These are phyloP conservation scores for Grapholita molesta DNA, from an alignment of 1,140 invertebrate genomes.

Conservation along the genomic window DNA sequence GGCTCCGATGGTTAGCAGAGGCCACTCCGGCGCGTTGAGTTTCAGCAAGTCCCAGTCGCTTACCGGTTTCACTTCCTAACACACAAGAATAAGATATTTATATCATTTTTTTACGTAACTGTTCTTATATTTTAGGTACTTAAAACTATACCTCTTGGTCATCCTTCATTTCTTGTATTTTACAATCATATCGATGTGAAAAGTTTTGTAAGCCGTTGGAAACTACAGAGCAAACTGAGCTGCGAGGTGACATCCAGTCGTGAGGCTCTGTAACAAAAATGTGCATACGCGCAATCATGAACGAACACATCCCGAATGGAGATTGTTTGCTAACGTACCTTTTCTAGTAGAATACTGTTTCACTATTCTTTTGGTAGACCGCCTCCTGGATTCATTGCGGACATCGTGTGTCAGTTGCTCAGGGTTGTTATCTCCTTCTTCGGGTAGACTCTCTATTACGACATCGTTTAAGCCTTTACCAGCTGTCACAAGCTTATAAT, in stretches of 20 bases:
- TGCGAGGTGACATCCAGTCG: conserved; percentile 69
- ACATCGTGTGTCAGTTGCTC: conserved; percentile 34
- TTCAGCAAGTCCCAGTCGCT: conserved; percentile 81
- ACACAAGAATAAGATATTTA: too few species aligned
- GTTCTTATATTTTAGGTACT: not conserved
- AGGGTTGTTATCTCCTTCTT: conserved; percentile 41
- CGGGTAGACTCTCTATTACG: conserved; percentile 53
- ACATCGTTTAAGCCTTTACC: conserved; percentile 57
- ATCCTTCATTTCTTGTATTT: conserved; percentile 50
- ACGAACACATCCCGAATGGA: not conserved
- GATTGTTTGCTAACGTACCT: conserved; percentile 33
- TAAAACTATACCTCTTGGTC: conserved; percentile 18
- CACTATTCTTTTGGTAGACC: conserved; percentile 49
- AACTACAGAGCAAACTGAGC: conserved; percentile 61
- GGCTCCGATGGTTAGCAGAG: conserved; percentile 84
- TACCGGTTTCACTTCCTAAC: conserved; percentile 58
- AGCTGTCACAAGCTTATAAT: conserved; percentile 58
- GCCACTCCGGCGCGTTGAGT: conserved; percentile 89
- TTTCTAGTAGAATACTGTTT: conserved; percentile 58
- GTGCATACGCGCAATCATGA: too few species aligned
- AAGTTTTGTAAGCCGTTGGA: conserved; percentile 59
- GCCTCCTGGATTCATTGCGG: conserved; percentile 47
- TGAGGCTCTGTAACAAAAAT: conserved; percentile 45
- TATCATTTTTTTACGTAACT: not conserved
- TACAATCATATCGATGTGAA: conserved; percentile 49